phyloP scores from a whole-genome alignment of 2,888 invertebrate genomes.

The Tiliacea citrago region DNA sequence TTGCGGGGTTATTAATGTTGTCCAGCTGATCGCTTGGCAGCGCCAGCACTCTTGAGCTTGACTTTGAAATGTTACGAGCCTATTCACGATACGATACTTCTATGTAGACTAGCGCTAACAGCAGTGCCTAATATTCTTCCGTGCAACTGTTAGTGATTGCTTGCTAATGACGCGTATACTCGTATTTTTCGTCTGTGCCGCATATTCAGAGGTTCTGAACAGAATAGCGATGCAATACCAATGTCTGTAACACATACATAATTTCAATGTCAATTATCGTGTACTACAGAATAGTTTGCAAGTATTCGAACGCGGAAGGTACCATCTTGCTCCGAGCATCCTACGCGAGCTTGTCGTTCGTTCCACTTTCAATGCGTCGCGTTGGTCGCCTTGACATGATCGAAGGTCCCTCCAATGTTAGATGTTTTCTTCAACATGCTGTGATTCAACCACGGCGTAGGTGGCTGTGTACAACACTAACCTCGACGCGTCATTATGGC shows the following conservation, averaged over 20 bases:
- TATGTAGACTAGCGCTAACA: constrained; percentile 6
- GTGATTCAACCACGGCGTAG: constrained; percentile 64
- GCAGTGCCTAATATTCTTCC: constrained; percentile 25
- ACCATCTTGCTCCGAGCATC: constrained; percentile 53
- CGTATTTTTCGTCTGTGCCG: constrained; percentile 13
- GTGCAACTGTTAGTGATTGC: constrained; percentile 16
- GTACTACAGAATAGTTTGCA: constrained; percentile 1
- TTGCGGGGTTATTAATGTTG: constrained; percentile 53
- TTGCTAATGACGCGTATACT: constrained; percentile 27
- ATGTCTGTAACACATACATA: constrained; percentile 16
- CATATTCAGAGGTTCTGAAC: neutral
- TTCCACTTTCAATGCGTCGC: constrained; percentile 66
- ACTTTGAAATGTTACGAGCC: constrained; percentile 50
- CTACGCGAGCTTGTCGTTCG: constrained; percentile 55
- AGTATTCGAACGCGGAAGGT: constrained; percentile 63
- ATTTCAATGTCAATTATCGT: constrained; percentile 50
- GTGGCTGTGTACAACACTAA: constrained; percentile 47
- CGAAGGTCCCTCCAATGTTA: constrained; percentile 65
- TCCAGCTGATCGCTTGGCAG: constrained; percentile 57
- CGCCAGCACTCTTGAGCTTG: constrained; percentile 58
- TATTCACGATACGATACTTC: constrained; percentile 1
- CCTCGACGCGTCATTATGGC: constrained; percentile 57
- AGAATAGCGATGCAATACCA: constrained; percentile 16
- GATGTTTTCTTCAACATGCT: constrained; percentile 62
- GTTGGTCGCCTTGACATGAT: constrained; percentile 58